Evolutionary conservation across 2,797 vertebrate species (phyloP).

Genomic region (Anolis apletophallus): DNA sequence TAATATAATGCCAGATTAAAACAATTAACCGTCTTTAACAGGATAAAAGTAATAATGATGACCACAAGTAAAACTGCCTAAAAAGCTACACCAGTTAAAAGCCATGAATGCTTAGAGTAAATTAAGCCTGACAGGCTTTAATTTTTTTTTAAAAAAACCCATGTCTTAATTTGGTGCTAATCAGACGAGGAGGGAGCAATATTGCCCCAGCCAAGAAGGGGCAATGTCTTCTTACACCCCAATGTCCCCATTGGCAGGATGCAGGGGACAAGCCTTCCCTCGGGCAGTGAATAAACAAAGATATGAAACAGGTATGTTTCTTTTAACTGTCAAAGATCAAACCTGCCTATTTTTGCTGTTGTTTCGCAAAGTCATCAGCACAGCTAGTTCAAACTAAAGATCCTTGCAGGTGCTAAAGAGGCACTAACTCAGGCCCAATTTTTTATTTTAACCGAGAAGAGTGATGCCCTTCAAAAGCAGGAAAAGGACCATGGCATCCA

Average conservation of each 20-base stretch:
- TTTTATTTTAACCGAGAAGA: background rate
- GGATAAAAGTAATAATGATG: no score
- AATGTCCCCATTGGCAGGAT: background rate
- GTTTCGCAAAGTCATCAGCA: background rate
- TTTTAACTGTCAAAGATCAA: background rate
- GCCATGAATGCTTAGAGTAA: no score
- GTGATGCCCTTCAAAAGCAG: constrained; percentile 2
- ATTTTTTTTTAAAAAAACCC: no score
- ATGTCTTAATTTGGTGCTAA: no score
- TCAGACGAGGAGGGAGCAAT: no score
- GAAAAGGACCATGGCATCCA: constrained; percentile 3
- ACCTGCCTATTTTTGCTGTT: background rate
- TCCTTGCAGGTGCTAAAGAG: background rate
- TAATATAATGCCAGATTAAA: no score
- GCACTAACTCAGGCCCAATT: background rate
- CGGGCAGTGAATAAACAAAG: background rate
- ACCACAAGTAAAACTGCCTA: no score
- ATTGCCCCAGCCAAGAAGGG: no score
- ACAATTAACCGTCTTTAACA: no score
- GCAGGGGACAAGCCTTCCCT: background rate
- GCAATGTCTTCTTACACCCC: background rate
- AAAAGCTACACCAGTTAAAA: no score
- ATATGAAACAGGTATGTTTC: background rate
- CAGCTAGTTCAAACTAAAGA: background rate
- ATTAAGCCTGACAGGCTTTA: no score